Evolutionary conservation across 2,113 vertebrate species (phyloP), one percentile per base, ranked within the genome.

Genomic region (Ictalurus punctatus): DNA sequence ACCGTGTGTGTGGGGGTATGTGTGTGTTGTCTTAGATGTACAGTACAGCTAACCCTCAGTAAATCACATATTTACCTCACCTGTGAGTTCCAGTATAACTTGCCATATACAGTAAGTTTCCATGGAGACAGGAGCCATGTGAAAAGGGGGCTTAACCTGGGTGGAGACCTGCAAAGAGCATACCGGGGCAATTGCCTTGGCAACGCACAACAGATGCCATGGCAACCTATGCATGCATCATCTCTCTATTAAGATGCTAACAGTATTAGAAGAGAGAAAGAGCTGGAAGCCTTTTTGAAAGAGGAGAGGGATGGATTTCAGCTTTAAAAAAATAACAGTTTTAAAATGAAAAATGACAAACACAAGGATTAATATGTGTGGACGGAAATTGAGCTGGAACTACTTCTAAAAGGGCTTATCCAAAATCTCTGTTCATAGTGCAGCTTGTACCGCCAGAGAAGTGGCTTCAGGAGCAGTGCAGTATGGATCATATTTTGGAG

Each of bases 181-280:
- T 48, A 86, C 27, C 16, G 61, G 87, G 84, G 80, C 83, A 89
- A 89, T 87, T 30, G 73, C 88, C 83, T 82, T 91, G 83, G 88
- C 79, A 89, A 89, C 87, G 17, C 87, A 87, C 88, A 88, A 88
- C 88, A 89, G 90, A 90, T 91, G 48, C 86, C 83, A 91, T 89
- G 86, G 86, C 90, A 89, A 91, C 90, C 56, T 85, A 79, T 58
- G 40, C 84, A 69, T 56, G 63, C 74, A 56, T 69, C 27, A 0
- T 86, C 56, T 73, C 73, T 83, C 37, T 86, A 48, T 89, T 81
- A 87, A 69, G 21, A 76, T 84, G 61, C 84, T 78, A 69, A 56
- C 74, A 73, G 52, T 86, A 89, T 86, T 86, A 86, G 67, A 19
- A 58, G 84, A 21, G 69, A 63, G 30, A 40, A 34, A 73, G 37